Evolutionary conservation across 1,140 invertebrate genomes (phyloP).

Genomic region (Philopotamus ludificatus): DNA sequence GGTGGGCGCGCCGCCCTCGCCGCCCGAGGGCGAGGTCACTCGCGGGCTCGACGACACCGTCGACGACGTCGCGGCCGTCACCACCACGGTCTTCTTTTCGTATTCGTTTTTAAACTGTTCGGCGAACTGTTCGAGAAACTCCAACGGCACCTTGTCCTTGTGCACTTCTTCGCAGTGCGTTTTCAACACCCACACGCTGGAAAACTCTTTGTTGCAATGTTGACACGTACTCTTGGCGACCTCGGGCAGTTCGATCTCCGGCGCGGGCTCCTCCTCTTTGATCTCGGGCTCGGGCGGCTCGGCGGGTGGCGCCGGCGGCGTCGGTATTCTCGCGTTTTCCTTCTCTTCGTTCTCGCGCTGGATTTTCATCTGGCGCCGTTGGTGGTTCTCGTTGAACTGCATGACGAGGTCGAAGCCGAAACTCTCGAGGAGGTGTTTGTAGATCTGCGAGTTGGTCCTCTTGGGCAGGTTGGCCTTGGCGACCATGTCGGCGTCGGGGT

Average conservation of each 20-base stretch:
- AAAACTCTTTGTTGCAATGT: constrained; percentile 91
- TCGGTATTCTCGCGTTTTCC: constrained; percentile 55
- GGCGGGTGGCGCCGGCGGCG: constrained; percentile 54
- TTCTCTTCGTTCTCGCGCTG: constrained; percentile 54
- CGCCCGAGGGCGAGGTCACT: constrained; percentile 54
- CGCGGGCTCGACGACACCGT: constrained; percentile 59
- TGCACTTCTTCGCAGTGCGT: constrained; percentile 95
- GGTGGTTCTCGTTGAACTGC: constrained; percentile 93
- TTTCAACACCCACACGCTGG: constrained; percentile 93
- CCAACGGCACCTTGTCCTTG: constrained; percentile 83
- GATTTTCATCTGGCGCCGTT: constrained; percentile 62
- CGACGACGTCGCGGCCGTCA: constrained; percentile 62
- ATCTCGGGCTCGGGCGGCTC: constrained; percentile 57
- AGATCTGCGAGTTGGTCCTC: constrained; percentile 77
- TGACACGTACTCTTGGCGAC: constrained; percentile 80
- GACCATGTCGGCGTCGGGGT: constrained; percentile 52
- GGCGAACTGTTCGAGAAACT: constrained; percentile 88
- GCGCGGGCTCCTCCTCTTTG: constrained; percentile 60
- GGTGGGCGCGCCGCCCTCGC: constrained; percentile 45
- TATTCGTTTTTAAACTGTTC: constrained; percentile 86
- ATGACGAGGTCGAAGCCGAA: constrained; percentile 95
- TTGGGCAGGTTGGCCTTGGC: constrained; percentile 58
- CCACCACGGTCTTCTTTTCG: constrained; percentile 75
- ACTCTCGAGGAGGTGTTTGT: constrained; percentile 87
- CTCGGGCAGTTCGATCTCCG: constrained; percentile 64